These are phyloP conservation scores for Trachythela sp. DNA, from an alignment of 64 coral and sea anemone genomes.

Conservation along the genomic window DNA sequence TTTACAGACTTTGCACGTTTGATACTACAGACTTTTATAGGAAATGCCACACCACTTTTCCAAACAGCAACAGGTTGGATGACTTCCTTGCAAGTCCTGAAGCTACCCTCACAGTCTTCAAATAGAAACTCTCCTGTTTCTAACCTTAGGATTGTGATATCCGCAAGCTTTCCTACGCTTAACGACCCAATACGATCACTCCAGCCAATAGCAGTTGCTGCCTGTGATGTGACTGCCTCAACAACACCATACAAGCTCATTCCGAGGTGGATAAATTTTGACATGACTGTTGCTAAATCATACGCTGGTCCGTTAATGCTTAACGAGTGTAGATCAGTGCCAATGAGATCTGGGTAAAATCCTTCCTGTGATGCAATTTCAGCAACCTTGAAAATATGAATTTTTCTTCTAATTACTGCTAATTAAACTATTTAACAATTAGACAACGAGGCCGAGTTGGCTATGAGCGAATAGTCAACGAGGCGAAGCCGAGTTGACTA, in stretches of 20 bases:
- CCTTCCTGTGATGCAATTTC: constrained; percentile 69
- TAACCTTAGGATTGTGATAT: constrained; percentile 55
- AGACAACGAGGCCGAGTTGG: too few species aligned
- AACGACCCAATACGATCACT: constrained; percentile 52
- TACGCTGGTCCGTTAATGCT: constrained; percentile 61
- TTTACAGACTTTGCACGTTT: not conserved
- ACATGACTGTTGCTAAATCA: constrained; percentile 76
- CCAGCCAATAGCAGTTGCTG: constrained; percentile 62
- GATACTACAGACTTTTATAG: not conserved
- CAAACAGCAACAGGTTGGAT: constrained; percentile 64
- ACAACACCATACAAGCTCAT: constrained; percentile 72
- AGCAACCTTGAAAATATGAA: not conserved
- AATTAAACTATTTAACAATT: too few species aligned
- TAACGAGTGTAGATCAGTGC: constrained; percentile 68
- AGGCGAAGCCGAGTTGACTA: too few species aligned
- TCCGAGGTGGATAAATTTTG: constrained; percentile 70
- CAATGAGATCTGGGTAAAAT: constrained; percentile 88
- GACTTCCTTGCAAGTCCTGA: constrained; percentile 35
- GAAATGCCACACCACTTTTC: constrained; percentile 41
- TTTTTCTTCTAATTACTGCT: too few species aligned
- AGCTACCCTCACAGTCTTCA: constrained; percentile 67
- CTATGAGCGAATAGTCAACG: too few species aligned
- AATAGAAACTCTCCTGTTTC: constrained; percentile 55
- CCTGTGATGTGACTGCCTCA: constrained; percentile 57
- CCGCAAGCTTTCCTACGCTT: constrained; percentile 25